A percentile compares a stretch with the other conserved stretches of the same genome.
Evolutionary conservation across 2,113 vertebrate genomes (phyloP).

Genomic region (Corydoras maculifer): DNA sequence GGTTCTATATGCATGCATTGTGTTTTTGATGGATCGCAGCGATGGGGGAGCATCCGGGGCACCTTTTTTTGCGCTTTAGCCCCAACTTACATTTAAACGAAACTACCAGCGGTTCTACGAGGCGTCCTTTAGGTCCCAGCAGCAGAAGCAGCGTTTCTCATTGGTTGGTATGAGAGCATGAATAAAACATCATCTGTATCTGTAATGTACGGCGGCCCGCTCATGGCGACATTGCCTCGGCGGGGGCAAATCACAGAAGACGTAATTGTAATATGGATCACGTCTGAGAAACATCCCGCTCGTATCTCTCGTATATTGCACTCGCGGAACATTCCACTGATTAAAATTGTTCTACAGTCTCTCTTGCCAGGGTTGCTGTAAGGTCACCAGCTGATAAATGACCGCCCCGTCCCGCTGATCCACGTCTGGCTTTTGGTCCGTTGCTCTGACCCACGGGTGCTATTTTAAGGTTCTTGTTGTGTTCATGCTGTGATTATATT

Average conservation of each 20-base stretch:
- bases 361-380: slow-evolving; percentile 17
- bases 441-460: too few relatives aligned
- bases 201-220: slow-evolving; percentile 23
- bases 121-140: slow-evolving; percentile 5
- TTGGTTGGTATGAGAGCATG: slow-evolving; percentile 11
- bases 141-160: slow-evolving; percentile 34
- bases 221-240: slow-evolving; percentile 1
- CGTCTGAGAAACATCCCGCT: slow-evolving; percentile 23
- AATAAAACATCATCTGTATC: slow-evolving; percentile 39
- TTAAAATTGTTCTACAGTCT: slow-evolving; percentile 37
- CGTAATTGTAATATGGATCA: slow-evolving; percentile 37
- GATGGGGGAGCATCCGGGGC: slow-evolving; percentile 6
- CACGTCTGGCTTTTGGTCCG: not conserved
- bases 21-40: too few relatives aligned
- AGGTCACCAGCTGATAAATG: slow-evolving; percentile 14
- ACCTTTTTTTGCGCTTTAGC: slow-evolving; percentile 3
- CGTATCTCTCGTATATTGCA: slow-evolving; percentile 21
- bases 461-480: too few relatives aligned
- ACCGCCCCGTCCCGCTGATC: not conserved
- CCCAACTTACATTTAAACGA: slow-evolving; percentile 10
- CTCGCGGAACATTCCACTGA: slow-evolving; percentile 20
- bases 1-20: too few relatives aligned
- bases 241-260: slow-evolving; percentile 18
- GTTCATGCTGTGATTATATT: too few relatives aligned
- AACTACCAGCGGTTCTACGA: not conserved